Evolutionary conservation across 1,140 invertebrate species (phyloP), one percentile per base, ranked within the genome.

Genomic region (Zaprionus lachaisei): DNA sequence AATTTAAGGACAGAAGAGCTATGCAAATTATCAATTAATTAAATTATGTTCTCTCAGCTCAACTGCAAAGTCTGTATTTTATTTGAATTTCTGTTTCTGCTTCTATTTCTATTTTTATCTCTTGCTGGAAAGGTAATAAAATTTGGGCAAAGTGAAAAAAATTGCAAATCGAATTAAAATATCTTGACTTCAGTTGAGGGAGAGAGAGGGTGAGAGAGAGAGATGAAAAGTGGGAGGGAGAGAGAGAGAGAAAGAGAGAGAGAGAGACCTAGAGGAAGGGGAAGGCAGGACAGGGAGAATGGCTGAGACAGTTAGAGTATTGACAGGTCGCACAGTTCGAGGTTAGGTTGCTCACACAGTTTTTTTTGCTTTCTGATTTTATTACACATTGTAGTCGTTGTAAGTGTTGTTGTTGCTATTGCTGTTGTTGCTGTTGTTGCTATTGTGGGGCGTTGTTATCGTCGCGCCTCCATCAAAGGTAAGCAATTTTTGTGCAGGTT

Each of bases 401-500:
- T 22, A 63, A 3, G 15, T 20, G 4, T 56, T 56, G 20, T 55
- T 67, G 38, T 22, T 68, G 64, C 11, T 64, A 6, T 24, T 44
- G 62, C 15, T 64, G 3, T 31, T 44, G 57, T n/a, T 34, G 12
- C 56, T 56, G n/a, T 55, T 68, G 57, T 24, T 74, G 56, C 26
- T 66, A 15, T 44, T 57, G 11, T 22, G 28, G 28, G 24, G 57
- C 41, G 44, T 63, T 79, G 60, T 68, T 79, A 65, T 74, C 56
- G 38, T 51, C 61, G 63, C 55, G 38, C 64, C 80, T 75, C 67
- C 67, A 55, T 69, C 63, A 70, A 80, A 87, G 80, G 83, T 87
- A 83, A 83, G 77, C 80, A 80, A 83, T 78, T 80, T 80, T 87
- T 80, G 79, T 87, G 78, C 73, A 72, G 81, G 80, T 87, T 26